These are phyloP conservation scores for Sylvicapra grimmia DNA, from an alignment of 2,113 vertebrate genomes.

Conservation along the genomic window DNA sequence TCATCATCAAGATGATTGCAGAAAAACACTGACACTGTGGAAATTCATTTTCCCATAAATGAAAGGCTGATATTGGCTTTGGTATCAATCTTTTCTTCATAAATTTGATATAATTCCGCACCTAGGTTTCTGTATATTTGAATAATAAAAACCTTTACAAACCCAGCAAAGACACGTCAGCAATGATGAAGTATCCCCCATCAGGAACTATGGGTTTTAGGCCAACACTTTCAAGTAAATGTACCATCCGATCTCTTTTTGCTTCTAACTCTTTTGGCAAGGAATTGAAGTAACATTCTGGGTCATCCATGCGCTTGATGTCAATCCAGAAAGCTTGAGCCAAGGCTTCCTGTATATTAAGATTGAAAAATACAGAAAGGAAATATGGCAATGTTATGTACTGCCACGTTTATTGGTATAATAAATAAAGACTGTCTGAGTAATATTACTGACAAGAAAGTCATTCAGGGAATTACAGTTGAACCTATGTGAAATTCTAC, in stretches of 20 bases:
- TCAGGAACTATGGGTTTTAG: constrained; percentile 91
- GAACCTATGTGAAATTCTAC: background rate
- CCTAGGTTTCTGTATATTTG: background rate
- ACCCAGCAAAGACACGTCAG: constrained; percentile 89
- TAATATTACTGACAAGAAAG: background rate
- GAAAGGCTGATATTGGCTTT: background rate
- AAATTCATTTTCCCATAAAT: background rate
- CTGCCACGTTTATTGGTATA: background rate
- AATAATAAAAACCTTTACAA: constrained; percentile 60
- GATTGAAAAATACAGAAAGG: background rate
- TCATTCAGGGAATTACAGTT: constrained; percentile 1
- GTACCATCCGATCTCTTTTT: constrained; percentile 90
- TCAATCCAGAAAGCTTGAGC: constrained; percentile 87
- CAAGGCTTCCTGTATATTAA: constrained; percentile 88
- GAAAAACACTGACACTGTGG: background rate
- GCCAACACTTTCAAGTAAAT: constrained; percentile 83
- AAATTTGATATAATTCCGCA: background rate
- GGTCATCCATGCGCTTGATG: constrained; percentile 85
- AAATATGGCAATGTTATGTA: constrained; percentile 1
- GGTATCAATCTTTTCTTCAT: background rate
- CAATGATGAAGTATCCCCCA: constrained; percentile 96
- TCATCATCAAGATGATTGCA: background rate
- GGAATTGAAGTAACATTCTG: constrained; percentile 92
- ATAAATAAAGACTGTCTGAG: background rate
- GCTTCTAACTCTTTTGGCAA: constrained; percentile 87